These are phyloP conservation scores for Collichthys lucidus DNA, from an alignment of 2,113 vertebrate species.

Conservation along the genomic window DNA sequence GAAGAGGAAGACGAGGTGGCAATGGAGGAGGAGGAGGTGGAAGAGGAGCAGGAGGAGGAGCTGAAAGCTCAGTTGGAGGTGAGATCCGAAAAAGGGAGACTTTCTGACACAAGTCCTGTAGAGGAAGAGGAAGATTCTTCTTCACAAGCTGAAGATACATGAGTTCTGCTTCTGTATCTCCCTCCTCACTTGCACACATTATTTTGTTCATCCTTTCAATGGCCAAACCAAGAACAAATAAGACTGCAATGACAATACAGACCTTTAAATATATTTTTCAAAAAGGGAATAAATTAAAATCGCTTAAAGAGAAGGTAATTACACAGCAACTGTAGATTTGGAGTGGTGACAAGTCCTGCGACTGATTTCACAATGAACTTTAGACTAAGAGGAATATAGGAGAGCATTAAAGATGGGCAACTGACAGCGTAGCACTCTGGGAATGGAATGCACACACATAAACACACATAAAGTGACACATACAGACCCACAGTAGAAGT, in stretches of 20 bases:
- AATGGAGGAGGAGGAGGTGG: slow-evolving; percentile 79
- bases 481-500: slow-evolving; percentile 40
- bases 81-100: slow-evolving; percentile 74
- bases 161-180: slow-evolving; percentile 74
- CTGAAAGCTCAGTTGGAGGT: slow-evolving; percentile 63
- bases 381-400: slow-evolving; percentile 62
- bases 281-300: slow-evolving; percentile 86
- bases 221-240: slow-evolving; percentile 83
- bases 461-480: slow-evolving; percentile 67
- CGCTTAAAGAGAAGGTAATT: slow-evolving; percentile 82
- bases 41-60: slow-evolving; percentile 73
- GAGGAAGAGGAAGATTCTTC: slow-evolving; percentile 85
- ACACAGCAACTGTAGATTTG: slow-evolving; percentile 90
- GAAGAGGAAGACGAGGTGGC: slow-evolving; percentile 80
- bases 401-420: slow-evolving; percentile 68
- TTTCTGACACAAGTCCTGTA: slow-evolving; percentile 83
- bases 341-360: slow-evolving; percentile 71
- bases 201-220: slow-evolving; percentile 74
- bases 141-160: slow-evolving; percentile 86
- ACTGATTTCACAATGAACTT: slow-evolving; percentile 69
- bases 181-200: slow-evolving; percentile 72
- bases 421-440: slow-evolving; percentile 83
- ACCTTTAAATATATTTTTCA: slow-evolving; percentile 86
- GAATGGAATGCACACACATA: slow-evolving; percentile 77
- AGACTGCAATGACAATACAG: slow-evolving; percentile 83